Conservation (phyloP, 2,797 vertebrate species). For the Rhinella marina region DNA sequence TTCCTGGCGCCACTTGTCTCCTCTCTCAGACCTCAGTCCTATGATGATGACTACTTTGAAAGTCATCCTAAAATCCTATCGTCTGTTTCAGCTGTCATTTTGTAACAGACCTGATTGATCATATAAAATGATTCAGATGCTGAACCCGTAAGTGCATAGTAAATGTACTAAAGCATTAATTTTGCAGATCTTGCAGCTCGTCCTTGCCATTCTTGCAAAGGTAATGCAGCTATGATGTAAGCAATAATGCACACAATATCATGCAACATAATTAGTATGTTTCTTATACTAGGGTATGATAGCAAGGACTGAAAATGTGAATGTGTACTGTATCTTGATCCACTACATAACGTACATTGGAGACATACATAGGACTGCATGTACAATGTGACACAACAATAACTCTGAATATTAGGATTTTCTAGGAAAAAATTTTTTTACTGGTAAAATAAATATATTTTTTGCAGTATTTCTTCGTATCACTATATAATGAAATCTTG, state of each 20-base stretch:
- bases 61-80: slow-evolving; percentile 53
- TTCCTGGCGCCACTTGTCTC: slow-evolving; percentile 60
- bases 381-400: neutral
- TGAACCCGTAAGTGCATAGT: slow-evolving; percentile 34
- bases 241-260: slow-evolving; percentile 11
- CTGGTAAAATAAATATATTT: too few relatives aligned
- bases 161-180: slow-evolving; percentile 47
- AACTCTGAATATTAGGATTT: neutral
- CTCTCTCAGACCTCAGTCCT: slow-evolving; percentile 41
- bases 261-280: slow-evolving; percentile 9
- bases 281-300: neutral
- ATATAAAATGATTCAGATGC: slow-evolving; percentile 46
- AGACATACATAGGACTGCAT: too few relatives aligned
- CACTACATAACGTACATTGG: neutral
- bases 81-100: slow-evolving; percentile 56
- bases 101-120: slow-evolving; percentile 52
- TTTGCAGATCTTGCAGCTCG: slow-evolving; percentile 46
- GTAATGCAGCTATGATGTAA: slow-evolving; percentile 28
- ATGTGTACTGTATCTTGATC: neutral
- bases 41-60: slow-evolving; percentile 54
- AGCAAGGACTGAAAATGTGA: neutral
- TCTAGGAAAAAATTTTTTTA: too few relatives aligned
- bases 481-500: too few relatives aligned
- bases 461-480: too few relatives aligned
- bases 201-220: slow-evolving; percentile 24